Conservation (phyloP, 2,113 vertebrate species). For the Piaya cayana region DNA sequence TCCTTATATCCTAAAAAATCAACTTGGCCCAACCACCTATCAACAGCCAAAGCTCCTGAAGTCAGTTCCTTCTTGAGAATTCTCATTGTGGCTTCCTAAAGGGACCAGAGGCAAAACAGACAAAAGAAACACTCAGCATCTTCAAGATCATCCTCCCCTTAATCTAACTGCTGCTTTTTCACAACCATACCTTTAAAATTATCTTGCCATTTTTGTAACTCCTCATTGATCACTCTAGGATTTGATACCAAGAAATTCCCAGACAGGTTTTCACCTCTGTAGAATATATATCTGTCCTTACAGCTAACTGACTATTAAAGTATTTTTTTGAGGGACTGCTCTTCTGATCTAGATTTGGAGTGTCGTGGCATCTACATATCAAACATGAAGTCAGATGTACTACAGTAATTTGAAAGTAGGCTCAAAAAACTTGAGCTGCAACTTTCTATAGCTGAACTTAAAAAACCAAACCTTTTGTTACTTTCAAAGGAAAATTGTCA, state of each 20-base stretch:
- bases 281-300: not conserved
- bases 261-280: not conserved
- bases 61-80: not conserved
- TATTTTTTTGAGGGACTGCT: not conserved
- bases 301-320: not conserved
- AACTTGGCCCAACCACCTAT: not conserved
- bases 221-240: not conserved
- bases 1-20: not conserved
- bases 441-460: not conserved
- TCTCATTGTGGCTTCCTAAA: not conserved
- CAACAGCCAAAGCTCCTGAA: not conserved
- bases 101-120: not conserved
- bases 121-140: not conserved
- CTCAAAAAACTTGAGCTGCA: not conserved
- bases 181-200: not conserved
- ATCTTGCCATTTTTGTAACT: not conserved
- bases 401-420: not conserved
- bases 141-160: not conserved
- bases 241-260: not conserved
- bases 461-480: not conserved
- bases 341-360: not conserved
- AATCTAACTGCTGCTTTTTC: not conserved
- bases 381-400: not conserved
- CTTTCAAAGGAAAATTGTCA: not conserved
- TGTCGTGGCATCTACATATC: not conserved